Base-by-base conservation (phyloP, 2,797 vertebrate genomes). In the Lepilemur ruficaudatus region DNA sequence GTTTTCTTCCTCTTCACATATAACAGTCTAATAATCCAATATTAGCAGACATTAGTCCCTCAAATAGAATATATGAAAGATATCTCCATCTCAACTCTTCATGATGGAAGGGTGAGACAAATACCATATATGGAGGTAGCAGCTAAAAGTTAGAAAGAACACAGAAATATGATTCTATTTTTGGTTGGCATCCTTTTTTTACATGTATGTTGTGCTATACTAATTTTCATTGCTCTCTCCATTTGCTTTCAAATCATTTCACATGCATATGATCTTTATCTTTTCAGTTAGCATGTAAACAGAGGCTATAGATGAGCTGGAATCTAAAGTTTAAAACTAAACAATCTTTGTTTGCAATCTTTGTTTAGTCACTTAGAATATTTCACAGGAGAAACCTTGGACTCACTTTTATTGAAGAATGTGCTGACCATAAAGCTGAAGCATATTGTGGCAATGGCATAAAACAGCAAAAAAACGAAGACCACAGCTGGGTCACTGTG, bases 361-460 rank as follows among this genome's bases (percentile, higher is more conserved):
- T 82, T 83, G 28, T 23, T 38, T 55, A 46, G 52, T 46, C 22
- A 82, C 23, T 75, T 30, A 73, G 43, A 55, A 46, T 52, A 35
- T 76, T 80, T 75, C 48, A 78, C 28, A 32, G 32, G 12, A 86
- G 20, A n/a, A 61, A n/a, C 41, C 59, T 72, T n/a, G 48, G 65
- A 93, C 98, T 98, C 96, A 99, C 99, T 99, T 99, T 98, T 98
- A 3, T 99, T 99, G 98, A 99, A 99, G 98, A 99, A 99, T 95
- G 99, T 99, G 98, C 99, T 99, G 98, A 99, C 98, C 99, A 99
- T 99, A 98, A 99, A 99, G 98, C 99, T 99, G 99, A 99, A 99
- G 98, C 98, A 99, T 98, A 99, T 99, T 57, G 99, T 99, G 83
- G 99, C 98, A 91, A 99, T 96, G 1, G 99, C 99, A 98, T 99